Base-by-base conservation (phyloP, 2,888 invertebrate genomes). In the Pinctada fucata region DNA sequence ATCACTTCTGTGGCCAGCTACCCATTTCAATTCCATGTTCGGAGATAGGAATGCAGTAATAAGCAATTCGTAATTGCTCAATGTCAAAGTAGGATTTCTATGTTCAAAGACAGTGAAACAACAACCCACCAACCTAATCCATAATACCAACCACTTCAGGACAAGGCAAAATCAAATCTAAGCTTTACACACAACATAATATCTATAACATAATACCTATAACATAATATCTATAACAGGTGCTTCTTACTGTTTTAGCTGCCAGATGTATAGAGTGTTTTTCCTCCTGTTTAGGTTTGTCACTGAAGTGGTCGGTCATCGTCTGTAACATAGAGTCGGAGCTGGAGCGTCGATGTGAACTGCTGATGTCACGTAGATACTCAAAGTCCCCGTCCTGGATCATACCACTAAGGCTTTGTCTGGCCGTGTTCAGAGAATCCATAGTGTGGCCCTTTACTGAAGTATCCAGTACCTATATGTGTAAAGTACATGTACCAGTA, bases 191-290 rank as follows among this genome's bases (percentile, higher is more conserved):
- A 31, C 1, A 31, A 31, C 31, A 31, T 31, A 1, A 31, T 31
- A 31, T 31, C 31, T 31, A 31, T 31, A 31, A 31, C 31, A 31
- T 31, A 1, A 31, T 31, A 31, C 31, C 31, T 31, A 31, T 31
- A 31, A 1, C 31, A 31, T 31, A 31, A 31, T 31, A 31, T 31
- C 31, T 31, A 31, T 31, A 31, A 31, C 31, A 31, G 1, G 31
- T 31, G 31, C 31, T 31, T 31, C 90, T 89, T 91, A 94, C 94
- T 93, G 94, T 94, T 92, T 93, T 94, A 3, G 95, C 95, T 74
- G 95, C 95, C 67, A 95, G 92, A 81, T 90, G 89, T 31, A 92
- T 88, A 49, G 89, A 85, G 76, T 90, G 87, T 4, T 82, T 82
- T 65, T 82, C 76, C 58, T 83, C 66, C 65, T 77, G 51, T 58